Conservation (phyloP, 2,888 invertebrate genomes). For the Hemicrepidius hirtus region DNA sequence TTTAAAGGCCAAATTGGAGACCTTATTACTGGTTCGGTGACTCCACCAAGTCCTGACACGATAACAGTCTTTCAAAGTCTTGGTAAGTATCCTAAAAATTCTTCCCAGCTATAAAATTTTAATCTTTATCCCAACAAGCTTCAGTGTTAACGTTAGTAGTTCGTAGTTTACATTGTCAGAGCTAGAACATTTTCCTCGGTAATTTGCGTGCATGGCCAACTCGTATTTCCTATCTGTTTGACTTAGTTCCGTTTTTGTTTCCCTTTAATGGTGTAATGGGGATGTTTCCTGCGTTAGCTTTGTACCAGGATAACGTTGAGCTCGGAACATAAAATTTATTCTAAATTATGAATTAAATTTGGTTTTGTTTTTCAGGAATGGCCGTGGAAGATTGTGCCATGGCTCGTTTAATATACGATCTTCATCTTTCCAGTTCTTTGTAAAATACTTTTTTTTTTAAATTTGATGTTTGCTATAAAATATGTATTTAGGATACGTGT, state of each 20-base stretch:
- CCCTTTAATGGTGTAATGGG: too few species aligned
- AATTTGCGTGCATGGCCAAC: neutral
- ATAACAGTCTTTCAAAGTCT: slow-evolving; percentile 79
- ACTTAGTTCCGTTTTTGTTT: too few species aligned
- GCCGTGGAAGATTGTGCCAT: slow-evolving; percentile 78
- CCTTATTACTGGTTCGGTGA: slow-evolving; percentile 70
- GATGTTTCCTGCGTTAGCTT: too few species aligned
- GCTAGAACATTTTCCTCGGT: neutral
- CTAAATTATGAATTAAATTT: too few species aligned
- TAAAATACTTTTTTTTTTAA: neutral
- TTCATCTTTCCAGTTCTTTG: slow-evolving; percentile 5
- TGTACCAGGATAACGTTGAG: too few species aligned
- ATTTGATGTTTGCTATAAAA: neutral
- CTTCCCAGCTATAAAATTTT: too few species aligned
- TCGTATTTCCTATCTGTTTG: too few species aligned
- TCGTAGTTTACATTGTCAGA: too few species aligned
- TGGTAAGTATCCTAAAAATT: slow-evolving; percentile 68
- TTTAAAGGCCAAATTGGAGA: slow-evolving; percentile 76
- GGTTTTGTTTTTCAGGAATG: slow-evolving; percentile 72
- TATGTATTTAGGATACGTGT: neutral
- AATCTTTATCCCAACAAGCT: too few species aligned
- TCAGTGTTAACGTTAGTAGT: neutral
- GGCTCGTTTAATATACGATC: slow-evolving; percentile 74
- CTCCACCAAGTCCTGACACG: slow-evolving; percentile 63
- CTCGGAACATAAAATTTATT: too few species aligned